A percentile compares a stretch with the other conserved stretches of the same genome.
Evolutionary conservation across 2,888 invertebrate species (phyloP).

Genomic region (Cerastoderma edule): DNA sequence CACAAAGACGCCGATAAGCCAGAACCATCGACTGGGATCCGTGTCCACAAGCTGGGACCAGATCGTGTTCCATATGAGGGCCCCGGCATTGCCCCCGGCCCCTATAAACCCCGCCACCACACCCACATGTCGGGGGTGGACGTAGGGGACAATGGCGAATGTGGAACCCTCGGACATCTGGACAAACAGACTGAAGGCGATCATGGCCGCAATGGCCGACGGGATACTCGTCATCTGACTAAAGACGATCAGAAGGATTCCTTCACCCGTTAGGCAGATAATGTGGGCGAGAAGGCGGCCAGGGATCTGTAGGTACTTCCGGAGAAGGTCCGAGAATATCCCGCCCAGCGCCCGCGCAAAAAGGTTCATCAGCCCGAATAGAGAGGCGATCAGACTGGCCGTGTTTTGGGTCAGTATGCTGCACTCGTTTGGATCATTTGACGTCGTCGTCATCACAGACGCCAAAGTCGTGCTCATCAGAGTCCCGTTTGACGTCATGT

Average conservation of each 20-base stretch:
- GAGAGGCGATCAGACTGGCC: conserved; percentile 49
- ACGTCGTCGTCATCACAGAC: not conserved
- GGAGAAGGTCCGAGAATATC: conserved; percentile 31
- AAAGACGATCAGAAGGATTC: conserved; percentile 47
- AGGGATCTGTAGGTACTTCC: conserved; percentile 30
- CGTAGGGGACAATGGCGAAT: conserved; percentile 25
- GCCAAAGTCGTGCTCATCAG: conserved; percentile 15
- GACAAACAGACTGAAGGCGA: conserved; percentile 37
- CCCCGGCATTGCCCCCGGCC: conserved; percentile 51
- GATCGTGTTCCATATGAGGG: conserved; percentile 48
- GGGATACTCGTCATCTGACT: conserved; percentile 39
- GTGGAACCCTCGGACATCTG: conserved; percentile 53
- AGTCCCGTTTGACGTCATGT: conserved; percentile 17
- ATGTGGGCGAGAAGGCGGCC: conserved; percentile 47
- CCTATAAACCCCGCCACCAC: conserved; percentile 52
- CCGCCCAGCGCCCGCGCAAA: conserved; percentile 51
- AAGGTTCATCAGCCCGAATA: conserved; percentile 50
- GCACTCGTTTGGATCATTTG: conserved; percentile 17
- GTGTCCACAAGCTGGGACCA: conserved; percentile 42
- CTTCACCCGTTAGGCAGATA: conserved; percentile 43
- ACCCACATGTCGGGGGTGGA: conserved; percentile 36
- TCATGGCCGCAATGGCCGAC: conserved; percentile 35
- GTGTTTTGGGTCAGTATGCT: conserved; percentile 45
- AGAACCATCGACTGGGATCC: conserved; percentile 50
- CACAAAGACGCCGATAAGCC: conserved; percentile 40